A percentile compares a stretch with the other conserved stretches of the same genome.
Conservation (phyloP, 2,888 invertebrate species). For the Lysandra bellargus region DNA sequence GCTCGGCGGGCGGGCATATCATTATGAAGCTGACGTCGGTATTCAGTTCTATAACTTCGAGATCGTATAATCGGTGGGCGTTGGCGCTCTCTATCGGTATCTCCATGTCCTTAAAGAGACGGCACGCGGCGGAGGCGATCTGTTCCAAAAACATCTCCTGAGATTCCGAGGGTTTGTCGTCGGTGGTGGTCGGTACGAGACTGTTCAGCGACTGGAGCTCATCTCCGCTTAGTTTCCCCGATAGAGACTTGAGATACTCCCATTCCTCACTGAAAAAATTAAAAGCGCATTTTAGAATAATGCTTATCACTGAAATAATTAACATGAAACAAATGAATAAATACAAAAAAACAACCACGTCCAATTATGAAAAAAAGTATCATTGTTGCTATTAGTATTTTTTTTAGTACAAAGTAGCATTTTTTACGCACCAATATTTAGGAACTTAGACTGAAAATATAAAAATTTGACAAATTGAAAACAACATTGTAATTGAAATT, state of each 20-base stretch:
- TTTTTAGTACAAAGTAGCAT: too few relatives aligned
- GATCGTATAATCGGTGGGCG: slow-evolving; percentile 92
- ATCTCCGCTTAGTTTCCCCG: slow-evolving; percentile 56
- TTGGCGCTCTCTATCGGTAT: slow-evolving; percentile 85
- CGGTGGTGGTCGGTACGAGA: slow-evolving; percentile 57
- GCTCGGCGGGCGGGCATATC: slow-evolving; percentile 94
- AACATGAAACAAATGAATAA: too few relatives aligned
- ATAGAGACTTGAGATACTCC: slow-evolving; percentile 89
- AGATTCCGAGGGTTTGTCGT: slow-evolving; percentile 84
- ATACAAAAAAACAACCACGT: too few relatives aligned
- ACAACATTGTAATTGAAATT: too few relatives aligned
- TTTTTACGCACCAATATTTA: too few relatives aligned
- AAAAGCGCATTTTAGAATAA: not conserved
- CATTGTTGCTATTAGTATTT: too few relatives aligned
- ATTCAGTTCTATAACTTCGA: slow-evolving; percentile 96
- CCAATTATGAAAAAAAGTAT: too few relatives aligned
- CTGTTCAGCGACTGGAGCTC: slow-evolving; percentile 61
- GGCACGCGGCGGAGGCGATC: slow-evolving; percentile 86
- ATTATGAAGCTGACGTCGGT: slow-evolving; percentile 95
- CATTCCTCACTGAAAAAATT: slow-evolving; percentile 91
- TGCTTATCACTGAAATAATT: too few relatives aligned
- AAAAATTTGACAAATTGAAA: too few relatives aligned
- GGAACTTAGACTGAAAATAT: too few relatives aligned
- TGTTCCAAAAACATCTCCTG: slow-evolving; percentile 90
- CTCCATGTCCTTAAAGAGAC: slow-evolving; percentile 90